Conservation (phyloP, 2,797 vertebrate species). For the Arremon aurantiirostris region DNA sequence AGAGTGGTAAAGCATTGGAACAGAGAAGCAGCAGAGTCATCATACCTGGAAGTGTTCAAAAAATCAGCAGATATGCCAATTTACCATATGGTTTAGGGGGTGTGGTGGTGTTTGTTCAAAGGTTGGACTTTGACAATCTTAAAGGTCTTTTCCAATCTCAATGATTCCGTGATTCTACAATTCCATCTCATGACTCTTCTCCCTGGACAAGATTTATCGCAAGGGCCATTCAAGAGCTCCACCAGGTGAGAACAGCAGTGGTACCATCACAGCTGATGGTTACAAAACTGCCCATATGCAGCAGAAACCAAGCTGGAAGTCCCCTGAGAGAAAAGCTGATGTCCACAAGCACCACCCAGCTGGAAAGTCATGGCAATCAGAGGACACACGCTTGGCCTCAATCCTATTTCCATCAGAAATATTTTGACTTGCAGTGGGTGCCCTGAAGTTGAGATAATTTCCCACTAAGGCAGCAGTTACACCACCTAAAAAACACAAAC, state of each 20-base stretch:
- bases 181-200: not conserved
- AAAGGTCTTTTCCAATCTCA: not conserved
- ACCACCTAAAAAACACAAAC: not conserved
- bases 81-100: not conserved
- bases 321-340: not conserved
- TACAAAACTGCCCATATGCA: not conserved
- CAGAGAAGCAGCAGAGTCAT: fast-evolving
- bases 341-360: not conserved
- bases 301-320: not conserved
- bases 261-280: not conserved
- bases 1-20: not conserved
- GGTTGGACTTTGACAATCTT: no score
- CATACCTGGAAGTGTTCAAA: not conserved
- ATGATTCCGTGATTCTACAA: not conserved
- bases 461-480: not conserved
- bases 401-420: not conserved
- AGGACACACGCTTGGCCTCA: fast-evolving
- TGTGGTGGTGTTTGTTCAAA: fast-evolving
- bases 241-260: not conserved
- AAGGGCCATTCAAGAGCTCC: not conserved
- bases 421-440: not conserved
- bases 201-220: not conserved
- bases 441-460: not conserved
- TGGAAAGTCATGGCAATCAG: not conserved
- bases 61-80: not conserved